phyloP scores from a whole-genome alignment of 2,113 vertebrate species.

The Odontesthes bonariensis region DNA sequence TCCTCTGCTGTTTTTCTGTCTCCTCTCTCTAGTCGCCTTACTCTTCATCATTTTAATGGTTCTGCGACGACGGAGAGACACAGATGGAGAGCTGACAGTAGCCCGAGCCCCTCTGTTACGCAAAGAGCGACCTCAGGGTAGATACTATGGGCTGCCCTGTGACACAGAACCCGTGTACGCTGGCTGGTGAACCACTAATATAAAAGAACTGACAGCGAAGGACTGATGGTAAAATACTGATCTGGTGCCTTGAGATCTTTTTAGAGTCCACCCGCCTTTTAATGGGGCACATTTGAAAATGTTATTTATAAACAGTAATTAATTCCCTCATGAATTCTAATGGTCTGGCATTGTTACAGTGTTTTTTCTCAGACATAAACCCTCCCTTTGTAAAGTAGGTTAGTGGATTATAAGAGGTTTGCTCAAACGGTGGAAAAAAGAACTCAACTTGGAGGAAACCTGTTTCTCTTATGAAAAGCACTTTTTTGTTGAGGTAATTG shows the following conservation, averaged over 20 bases:
- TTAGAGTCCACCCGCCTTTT: slow-evolving; percentile 26
- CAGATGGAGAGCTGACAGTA: slow-evolving; percentile 70
- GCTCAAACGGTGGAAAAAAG: slow-evolving; percentile 24
- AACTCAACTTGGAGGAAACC: slow-evolving; percentile 22
- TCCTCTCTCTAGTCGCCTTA: slow-evolving; percentile 78
- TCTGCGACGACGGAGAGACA: slow-evolving; percentile 74
- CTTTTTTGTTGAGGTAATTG: slow-evolving; percentile 55
- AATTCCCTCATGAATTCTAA: slow-evolving; percentile 32
- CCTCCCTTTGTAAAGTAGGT: slow-evolving; percentile 40
- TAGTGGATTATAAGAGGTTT: slow-evolving; percentile 51
- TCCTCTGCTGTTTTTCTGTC: slow-evolving; percentile 2
- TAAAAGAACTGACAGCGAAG: slow-evolving; percentile 23
- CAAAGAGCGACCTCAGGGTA: slow-evolving; percentile 67
- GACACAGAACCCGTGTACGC: slow-evolving; percentile 89
- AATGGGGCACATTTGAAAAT: slow-evolving; percentile 37
- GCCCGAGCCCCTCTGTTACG: slow-evolving; percentile 80
- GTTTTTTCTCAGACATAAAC: slow-evolving; percentile 37
- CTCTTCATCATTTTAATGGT: slow-evolving; percentile 81
- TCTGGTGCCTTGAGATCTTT: slow-evolving; percentile 1
- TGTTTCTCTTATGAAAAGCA: slow-evolving; percentile 55
- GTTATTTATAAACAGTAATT: slow-evolving; percentile 27
- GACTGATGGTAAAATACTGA: slow-evolving; percentile 22
- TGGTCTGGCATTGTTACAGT: slow-evolving; percentile 35
- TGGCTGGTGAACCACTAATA: slow-evolving; percentile 84
- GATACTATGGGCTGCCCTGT: slow-evolving; percentile 80